phyloP scores from a whole-genome alignment of 1,140 invertebrate species.

The Drosophila pruinosa region DNA sequence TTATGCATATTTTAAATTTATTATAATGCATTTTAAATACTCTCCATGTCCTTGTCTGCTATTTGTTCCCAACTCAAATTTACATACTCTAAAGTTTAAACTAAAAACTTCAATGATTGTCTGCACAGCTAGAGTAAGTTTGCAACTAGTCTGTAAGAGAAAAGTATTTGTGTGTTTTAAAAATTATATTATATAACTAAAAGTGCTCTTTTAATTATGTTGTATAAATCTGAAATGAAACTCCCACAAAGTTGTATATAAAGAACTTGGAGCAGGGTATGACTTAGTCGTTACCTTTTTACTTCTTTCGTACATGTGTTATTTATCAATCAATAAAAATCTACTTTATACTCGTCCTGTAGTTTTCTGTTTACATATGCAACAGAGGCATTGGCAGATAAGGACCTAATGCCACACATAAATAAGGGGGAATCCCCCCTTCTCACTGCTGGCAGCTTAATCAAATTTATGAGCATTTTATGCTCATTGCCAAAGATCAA shows the following conservation, averaged over 20 bases:
- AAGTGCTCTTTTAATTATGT: no score
- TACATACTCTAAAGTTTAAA: no score
- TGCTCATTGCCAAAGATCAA: slow-evolving; percentile 66
- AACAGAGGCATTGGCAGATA: slow-evolving; percentile 5
- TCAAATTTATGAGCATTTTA: slow-evolving; percentile 78
- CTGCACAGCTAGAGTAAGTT: neutral
- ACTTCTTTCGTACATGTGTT: neutral
- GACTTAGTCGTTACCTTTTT: neutral
- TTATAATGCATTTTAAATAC: no score
- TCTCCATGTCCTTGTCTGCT: no score
- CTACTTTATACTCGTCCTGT: neutral
- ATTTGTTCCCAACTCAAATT: neutral
- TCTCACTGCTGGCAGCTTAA: slow-evolving; percentile 40
- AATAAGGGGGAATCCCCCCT: slow-evolving; percentile 14
- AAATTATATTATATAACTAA: neutral
- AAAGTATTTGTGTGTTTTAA: neutral
- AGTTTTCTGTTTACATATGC: slow-evolving; percentile 15
- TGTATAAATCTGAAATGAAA: no score
- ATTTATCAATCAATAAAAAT: neutral
- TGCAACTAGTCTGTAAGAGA: neutral
- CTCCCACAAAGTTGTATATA: no score
- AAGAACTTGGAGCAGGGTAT: neutral
- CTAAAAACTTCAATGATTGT: neutral
- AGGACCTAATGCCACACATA: slow-evolving; percentile 17
- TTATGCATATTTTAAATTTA: no score